phyloP scores from a whole-genome alignment of 64 coral and sea anemone genomes.

The Porites lutea region DNA sequence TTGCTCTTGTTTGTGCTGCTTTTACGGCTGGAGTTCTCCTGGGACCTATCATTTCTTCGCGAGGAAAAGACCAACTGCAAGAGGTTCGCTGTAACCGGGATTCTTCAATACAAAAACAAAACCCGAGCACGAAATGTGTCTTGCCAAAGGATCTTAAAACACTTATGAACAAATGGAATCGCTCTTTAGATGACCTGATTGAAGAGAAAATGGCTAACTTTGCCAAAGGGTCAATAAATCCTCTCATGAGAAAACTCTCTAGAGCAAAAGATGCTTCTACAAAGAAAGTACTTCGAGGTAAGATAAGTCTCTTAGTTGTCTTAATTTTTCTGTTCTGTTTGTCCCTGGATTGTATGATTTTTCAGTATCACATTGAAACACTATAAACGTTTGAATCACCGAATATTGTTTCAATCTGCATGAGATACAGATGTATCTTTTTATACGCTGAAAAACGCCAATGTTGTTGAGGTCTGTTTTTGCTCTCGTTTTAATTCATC shows the following conservation, averaged over 20 bases:
- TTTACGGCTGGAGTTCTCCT: slow-evolving; percentile 24
- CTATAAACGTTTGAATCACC: too few species aligned
- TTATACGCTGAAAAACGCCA: too few species aligned
- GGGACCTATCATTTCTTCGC: slow-evolving; percentile 7
- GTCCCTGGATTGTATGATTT: not conserved
- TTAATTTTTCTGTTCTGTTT: not conserved
- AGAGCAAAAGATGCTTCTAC: not conserved
- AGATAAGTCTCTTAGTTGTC: not conserved
- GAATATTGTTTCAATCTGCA: too few species aligned
- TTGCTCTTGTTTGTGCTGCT: slow-evolving; percentile 26
- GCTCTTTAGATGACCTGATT: not conserved
- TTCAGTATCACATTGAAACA: too few species aligned
- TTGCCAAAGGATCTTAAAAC: not conserved
- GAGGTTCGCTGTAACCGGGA: not conserved
- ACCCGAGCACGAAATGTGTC: not conserved
- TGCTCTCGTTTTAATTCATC: too few species aligned
- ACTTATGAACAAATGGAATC: slow-evolving; percentile 1
- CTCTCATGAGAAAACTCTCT: not conserved
- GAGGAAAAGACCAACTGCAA: not conserved
- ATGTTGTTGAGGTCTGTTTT: too few species aligned
- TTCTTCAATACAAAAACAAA: not conserved
- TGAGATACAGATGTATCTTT: too few species aligned
- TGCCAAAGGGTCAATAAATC: slow-evolving; percentile 13
- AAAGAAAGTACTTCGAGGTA: slow-evolving; percentile 28
- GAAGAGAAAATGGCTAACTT: slow-evolving; percentile 20